These are phyloP conservation scores for Globia sparganii DNA, from an alignment of 2,888 invertebrate species.

Conservation along the genomic window DNA sequence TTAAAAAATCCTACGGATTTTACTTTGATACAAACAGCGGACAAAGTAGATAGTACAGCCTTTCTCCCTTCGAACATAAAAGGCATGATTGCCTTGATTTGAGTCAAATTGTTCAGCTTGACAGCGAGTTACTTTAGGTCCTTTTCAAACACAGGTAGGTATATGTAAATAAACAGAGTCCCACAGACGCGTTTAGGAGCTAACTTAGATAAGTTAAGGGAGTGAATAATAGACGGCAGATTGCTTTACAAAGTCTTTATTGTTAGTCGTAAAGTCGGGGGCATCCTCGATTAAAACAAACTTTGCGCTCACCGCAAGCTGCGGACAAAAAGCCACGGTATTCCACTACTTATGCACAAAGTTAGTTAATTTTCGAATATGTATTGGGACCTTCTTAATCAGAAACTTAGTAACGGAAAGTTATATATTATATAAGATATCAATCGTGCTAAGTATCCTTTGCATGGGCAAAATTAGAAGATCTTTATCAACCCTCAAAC, in stretches of 20 bases:
- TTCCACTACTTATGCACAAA: constrained; percentile 34
- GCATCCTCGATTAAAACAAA: constrained; percentile 71
- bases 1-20: neutral
- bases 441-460: neutral
- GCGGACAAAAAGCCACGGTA: constrained; percentile 46
- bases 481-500: constrained; percentile 8
- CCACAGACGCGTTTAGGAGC: constrained; percentile 66
- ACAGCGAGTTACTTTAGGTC: constrained; percentile 63
- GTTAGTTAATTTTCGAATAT: constrained; percentile 34
- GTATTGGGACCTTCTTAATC: constrained; percentile 22
- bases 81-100: constrained; percentile 68
- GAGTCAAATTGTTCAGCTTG: constrained; percentile 68
- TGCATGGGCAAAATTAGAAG: constrained; percentile 1
- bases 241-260: constrained; percentile 78
- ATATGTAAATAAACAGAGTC: constrained; percentile 71
- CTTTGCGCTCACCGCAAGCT: constrained; percentile 62
- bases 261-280: constrained; percentile 69
- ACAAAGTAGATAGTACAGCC: constrained; percentile 47
- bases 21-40: constrained; percentile 24
- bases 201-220: constrained; percentile 71
- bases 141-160: constrained; percentile 70
- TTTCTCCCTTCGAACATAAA: constrained; percentile 53
- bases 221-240: constrained; percentile 76
- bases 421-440: neutral
- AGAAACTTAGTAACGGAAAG: constrained; percentile 23